These are phyloP conservation scores for Gulo gulo DNA, from an alignment of 2,113 vertebrate genomes.

Conservation along the genomic window DNA sequence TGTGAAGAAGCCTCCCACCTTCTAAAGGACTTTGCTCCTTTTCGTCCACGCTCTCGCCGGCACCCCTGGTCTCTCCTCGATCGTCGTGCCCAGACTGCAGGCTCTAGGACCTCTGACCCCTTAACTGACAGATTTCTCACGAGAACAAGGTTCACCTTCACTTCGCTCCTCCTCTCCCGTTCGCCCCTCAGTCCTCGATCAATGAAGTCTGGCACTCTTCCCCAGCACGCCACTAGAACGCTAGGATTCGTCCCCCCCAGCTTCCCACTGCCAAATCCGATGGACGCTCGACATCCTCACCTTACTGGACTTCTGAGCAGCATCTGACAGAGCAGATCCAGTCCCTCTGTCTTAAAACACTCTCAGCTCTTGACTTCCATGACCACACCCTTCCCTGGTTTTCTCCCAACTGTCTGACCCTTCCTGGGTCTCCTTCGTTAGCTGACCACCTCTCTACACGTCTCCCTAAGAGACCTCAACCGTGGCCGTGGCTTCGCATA, in stretches of 20 bases:
- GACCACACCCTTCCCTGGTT: neutral
- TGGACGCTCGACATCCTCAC: neutral
- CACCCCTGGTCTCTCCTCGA: neutral
- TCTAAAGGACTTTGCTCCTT: neutral
- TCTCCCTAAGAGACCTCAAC: neutral
- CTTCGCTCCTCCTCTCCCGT: neutral
- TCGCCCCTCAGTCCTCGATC: neutral
- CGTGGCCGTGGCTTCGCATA: neutral
- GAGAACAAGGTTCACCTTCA: neutral
- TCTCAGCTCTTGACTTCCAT: neutral
- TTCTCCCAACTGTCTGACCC: neutral
- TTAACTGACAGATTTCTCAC: neutral
- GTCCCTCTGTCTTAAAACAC: neutral
- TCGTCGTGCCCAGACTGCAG: neutral
- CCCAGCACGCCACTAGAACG: too few species aligned
- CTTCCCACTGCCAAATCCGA: neutral
- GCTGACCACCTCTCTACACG: neutral
- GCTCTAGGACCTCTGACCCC: neutral
- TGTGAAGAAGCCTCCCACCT: neutral
- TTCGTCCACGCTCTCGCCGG: too few species aligned
- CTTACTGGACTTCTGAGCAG: neutral
- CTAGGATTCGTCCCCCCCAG: neutral
- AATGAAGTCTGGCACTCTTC: neutral
- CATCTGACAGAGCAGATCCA: neutral
- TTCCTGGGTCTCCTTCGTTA: neutral